Conservation (phyloP, 1,140 invertebrate genomes). For the Contarinia nasturtii region DNA sequence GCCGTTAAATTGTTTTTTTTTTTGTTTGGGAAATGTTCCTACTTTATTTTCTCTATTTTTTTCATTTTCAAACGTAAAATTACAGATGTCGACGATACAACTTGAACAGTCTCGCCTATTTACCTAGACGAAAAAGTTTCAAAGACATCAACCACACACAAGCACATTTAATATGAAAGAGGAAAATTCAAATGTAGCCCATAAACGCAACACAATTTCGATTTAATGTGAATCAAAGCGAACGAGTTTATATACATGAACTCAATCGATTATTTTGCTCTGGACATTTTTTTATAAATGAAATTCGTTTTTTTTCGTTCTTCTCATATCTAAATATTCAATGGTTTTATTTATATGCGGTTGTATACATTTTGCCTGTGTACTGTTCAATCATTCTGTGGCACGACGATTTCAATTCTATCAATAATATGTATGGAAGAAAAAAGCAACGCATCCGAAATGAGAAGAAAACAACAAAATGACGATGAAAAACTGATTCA, state of each 20-base stretch:
- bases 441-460: too few species aligned
- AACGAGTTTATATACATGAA: background rate
- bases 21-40: background rate
- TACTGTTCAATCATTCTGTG: too few species aligned
- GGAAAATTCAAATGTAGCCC: background rate
- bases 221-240: background rate
- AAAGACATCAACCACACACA: too few species aligned
- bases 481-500: too few species aligned
- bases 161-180: too few species aligned
- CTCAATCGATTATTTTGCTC: background rate
- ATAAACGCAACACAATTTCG: background rate
- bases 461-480: too few species aligned
- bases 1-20: background rate
- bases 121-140: too few species aligned
- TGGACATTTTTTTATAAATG: background rate
- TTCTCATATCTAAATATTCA: background rate
- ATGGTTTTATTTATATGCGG: too few species aligned
- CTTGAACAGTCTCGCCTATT: background rate
- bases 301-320: background rate
- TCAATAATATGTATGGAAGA: too few species aligned
- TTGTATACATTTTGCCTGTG: too few species aligned
- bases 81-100: background rate
- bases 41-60: background rate
- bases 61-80: background rate
- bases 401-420: too few species aligned